These are phyloP conservation scores for Phycodurus eques DNA, from an alignment of 2,113 vertebrate genomes.

Conservation along the genomic window DNA sequence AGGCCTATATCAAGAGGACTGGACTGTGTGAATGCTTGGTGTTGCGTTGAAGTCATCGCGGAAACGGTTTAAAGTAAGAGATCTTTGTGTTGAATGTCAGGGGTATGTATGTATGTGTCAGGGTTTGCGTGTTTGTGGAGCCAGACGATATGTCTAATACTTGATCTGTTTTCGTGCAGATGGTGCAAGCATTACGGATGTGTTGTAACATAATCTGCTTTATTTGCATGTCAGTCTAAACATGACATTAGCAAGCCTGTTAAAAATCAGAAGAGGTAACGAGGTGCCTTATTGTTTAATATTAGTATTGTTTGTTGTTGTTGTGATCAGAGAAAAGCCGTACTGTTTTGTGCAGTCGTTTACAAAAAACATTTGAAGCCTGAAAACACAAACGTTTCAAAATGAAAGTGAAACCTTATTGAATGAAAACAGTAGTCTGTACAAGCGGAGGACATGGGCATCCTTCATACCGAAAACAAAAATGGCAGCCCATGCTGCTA, in stretches of 20 bases:
- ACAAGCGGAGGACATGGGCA: neutral
- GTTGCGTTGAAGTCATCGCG: constrained; percentile 36
- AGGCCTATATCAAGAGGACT: constrained; percentile 28
- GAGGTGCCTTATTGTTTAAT: neutral
- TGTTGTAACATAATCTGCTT: constrained; percentile 53
- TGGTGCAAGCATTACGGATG: constrained; percentile 55
- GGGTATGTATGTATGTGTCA: constrained; percentile 7
- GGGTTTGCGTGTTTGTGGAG: constrained; percentile 1
- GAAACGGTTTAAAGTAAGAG: constrained; percentile 13
- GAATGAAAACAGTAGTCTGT: neutral
- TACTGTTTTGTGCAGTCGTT: neutral
- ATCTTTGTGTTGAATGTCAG: constrained; percentile 39
- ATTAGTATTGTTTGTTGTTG: neutral
- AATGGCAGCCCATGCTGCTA: neutral
- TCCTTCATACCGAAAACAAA: too few species aligned
- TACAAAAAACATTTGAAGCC: neutral
- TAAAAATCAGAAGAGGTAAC: constrained; percentile 19
- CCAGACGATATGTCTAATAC: constrained; percentile 25
- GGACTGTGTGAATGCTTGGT: constrained; percentile 13
- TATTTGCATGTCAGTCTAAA: constrained; percentile 50
- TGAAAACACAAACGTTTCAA: neutral
- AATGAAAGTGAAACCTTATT: neutral
- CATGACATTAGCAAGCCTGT: constrained; percentile 38
- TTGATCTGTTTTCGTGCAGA: constrained; percentile 41
- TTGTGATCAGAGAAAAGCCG: neutral